phyloP scores from a whole-genome alignment of 1,140 invertebrate genomes.

The Nylanderia fulva region DNA sequence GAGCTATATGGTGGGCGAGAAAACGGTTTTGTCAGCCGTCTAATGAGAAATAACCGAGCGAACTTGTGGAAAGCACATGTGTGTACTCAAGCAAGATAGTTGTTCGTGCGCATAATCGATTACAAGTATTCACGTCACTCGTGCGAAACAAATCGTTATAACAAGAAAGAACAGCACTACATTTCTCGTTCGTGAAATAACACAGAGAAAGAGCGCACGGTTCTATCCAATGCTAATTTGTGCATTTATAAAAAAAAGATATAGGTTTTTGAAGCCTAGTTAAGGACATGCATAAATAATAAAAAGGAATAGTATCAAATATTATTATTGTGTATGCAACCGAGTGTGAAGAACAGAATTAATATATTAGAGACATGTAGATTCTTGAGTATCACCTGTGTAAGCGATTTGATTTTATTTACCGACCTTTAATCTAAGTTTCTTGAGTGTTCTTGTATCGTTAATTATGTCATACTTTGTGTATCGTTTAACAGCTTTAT shows the following conservation, averaged over 20 bases:
- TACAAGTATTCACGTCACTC: conserved; percentile 25
- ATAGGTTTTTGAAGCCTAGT: background rate
- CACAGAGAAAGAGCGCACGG: background rate
- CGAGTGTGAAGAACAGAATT: background rate
- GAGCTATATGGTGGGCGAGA: conserved; percentile 88
- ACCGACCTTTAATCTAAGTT: conserved; percentile 50
- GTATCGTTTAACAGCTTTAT: conserved; percentile 72
- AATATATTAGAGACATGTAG: background rate
- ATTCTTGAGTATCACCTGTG: background rate
- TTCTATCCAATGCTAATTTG: too few relatives aligned
- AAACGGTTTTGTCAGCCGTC: conserved; percentile 83
- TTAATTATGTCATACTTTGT: conserved; percentile 67
- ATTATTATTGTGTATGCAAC: background rate
- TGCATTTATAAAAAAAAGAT: too few relatives aligned
- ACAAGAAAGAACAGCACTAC: background rate
- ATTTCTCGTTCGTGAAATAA: background rate
- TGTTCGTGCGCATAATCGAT: background rate
- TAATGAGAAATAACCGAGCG: conserved; percentile 75
- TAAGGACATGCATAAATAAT: background rate
- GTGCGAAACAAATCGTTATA: background rate
- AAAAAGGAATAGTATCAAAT: conserved; percentile 2
- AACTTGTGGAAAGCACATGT: background rate
- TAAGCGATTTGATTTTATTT: conserved; percentile 38
- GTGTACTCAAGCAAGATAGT: background rate
- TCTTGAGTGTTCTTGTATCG: conserved; percentile 66